Conservation (phyloP, 2,888 invertebrate species). For the Tetropium fuscum region DNA sequence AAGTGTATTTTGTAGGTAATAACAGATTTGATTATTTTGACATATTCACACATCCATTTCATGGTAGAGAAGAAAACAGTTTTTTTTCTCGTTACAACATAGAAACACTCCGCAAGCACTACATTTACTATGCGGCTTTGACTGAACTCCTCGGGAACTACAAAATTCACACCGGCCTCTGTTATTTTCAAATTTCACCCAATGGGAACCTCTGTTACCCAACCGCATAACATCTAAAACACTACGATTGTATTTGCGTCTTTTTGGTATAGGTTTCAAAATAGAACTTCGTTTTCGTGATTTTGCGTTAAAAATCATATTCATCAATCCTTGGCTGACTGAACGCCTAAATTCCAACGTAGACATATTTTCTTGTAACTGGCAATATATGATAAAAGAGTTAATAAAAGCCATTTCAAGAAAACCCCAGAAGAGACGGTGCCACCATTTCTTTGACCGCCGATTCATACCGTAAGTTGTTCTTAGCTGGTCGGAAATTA, state of each 20-base stretch:
- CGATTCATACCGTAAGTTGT: constrained; percentile 24
- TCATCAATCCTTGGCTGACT: constrained; percentile 16
- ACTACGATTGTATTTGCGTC: not conserved
- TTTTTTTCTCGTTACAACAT: not conserved
- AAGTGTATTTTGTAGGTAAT: too few species aligned
- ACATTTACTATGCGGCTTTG: not conserved
- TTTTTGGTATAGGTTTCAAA: not conserved
- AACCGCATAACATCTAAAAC: not conserved
- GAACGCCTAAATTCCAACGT: constrained; percentile 14
- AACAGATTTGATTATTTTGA: too few species aligned
- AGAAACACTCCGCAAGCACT: not conserved
- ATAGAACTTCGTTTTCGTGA: not conserved
- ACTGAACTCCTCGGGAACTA: not conserved
- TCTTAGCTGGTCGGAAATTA: constrained; percentile 34
- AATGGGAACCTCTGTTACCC: not conserved
- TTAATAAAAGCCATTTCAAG: constrained; percentile 47
- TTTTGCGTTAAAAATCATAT: constrained; percentile 5
- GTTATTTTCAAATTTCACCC: not conserved
- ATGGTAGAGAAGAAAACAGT: not conserved
- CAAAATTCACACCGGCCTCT: not conserved
- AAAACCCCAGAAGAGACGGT: constrained; percentile 46
- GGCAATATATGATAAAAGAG: constrained; percentile 32
- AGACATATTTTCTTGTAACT: constrained; percentile 19
- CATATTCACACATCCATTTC: not conserved
- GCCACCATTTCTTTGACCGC: constrained; percentile 49